phyloP scores from a whole-genome alignment of 2,113 vertebrate genomes.

The Phocoena phocoena region DNA sequence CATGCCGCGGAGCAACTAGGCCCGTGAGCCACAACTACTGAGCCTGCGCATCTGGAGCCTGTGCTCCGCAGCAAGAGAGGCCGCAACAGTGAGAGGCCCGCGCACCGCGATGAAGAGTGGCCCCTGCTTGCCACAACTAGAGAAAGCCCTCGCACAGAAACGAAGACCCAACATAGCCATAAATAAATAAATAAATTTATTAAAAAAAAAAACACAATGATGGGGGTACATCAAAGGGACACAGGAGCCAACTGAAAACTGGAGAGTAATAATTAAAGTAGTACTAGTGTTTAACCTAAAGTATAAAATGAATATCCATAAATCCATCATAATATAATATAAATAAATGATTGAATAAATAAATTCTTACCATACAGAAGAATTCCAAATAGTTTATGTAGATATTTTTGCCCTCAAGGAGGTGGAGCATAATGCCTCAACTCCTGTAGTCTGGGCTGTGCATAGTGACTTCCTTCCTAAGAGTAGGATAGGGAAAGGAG shows the following conservation, averaged over 20 bases:
- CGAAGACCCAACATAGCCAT: no score
- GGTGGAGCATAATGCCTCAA: not conserved
- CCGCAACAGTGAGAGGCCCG: no score
- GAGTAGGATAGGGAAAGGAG: not conserved
- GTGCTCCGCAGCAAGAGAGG: no score
- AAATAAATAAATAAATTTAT: no score
- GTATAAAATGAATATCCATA: not conserved
- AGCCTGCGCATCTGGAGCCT: no score
- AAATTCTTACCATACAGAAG: not conserved
- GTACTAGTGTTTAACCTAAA: not conserved
- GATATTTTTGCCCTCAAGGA: not conserved
- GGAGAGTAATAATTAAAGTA: not conserved
- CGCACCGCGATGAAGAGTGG: no score
- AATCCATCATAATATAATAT: not conserved
- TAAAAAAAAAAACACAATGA: not conserved
- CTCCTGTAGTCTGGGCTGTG: not conserved
- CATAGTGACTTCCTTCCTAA: not conserved
- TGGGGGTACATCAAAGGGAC: not conserved
- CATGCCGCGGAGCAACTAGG: no score
- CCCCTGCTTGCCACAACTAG: no score
- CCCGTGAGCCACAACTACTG: no score
- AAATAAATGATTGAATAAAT: not conserved
- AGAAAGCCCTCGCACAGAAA: no score
- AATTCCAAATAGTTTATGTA: not conserved
- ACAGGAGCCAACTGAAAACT: not conserved